phyloP scores from a whole-genome alignment of 2,888 invertebrate genomes.

The Automeris io region DNA sequence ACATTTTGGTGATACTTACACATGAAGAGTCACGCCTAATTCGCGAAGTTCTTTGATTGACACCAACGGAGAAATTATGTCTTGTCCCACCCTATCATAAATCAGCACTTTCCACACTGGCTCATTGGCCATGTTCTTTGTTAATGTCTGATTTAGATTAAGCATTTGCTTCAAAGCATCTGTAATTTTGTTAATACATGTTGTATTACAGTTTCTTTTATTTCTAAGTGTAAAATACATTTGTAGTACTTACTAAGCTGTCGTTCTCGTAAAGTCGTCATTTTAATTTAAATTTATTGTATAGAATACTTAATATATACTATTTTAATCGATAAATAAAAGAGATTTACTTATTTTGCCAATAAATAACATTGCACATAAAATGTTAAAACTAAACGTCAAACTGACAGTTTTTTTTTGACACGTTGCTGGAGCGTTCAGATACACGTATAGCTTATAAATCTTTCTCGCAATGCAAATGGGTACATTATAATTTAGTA shows the following conservation, averaged over 20 bases:
- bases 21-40: slow-evolving; percentile 97
- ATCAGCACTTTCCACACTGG: slow-evolving; percentile 98
- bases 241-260: slow-evolving; percentile 79
- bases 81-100: slow-evolving; percentile 97
- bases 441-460: no score
- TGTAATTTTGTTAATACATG: slow-evolving; percentile 40
- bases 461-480: no score
- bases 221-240: not conserved
- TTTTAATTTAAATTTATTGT: slow-evolving; percentile 39
- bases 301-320: slow-evolving; percentile 11
- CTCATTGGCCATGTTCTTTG: slow-evolving; percentile 86
- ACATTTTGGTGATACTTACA: slow-evolving; percentile 80
- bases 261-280: slow-evolving; percentile 83
- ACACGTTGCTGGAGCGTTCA: slow-evolving; percentile 17
- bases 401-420: slow-evolving; percentile 8
- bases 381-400: not conserved
- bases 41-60: slow-evolving; percentile 97
- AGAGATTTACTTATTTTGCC: not conserved
- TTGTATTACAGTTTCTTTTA: slow-evolving; percentile 2
- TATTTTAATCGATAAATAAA: not conserved
- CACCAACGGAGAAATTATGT: slow-evolving; percentile 97
- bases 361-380: not conserved
- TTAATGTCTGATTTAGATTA: slow-evolving; percentile 90
- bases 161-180: slow-evolving; percentile 97
- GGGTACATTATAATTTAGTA: no score